A percentile compares a stretch with the other conserved stretches of the same genome.
Evolutionary conservation across 2,113 vertebrate species (phyloP).

Genomic region (Vanacampus margaritifer): DNA sequence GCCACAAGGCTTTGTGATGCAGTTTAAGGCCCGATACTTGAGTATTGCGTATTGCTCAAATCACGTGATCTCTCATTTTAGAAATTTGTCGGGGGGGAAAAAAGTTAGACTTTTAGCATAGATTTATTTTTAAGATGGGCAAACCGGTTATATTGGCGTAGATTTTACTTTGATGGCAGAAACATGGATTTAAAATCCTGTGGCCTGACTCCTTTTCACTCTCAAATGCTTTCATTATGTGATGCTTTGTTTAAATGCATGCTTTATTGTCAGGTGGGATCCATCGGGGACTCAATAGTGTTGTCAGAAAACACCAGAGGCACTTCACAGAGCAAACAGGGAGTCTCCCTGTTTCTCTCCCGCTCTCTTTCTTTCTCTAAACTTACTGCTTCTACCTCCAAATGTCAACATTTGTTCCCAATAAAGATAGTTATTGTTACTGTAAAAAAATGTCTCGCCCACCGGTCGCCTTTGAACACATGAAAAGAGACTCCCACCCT

Average conservation of each 20-base stretch:
- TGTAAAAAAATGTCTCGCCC: conserved; percentile 64
- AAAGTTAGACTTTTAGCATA: too few relatives aligned
- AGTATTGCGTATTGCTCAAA: conserved; percentile 61
- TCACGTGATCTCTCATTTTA: conserved; percentile 23
- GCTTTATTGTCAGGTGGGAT: conserved; percentile 83
- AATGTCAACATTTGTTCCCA: conserved; percentile 91
- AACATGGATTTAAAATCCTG: conserved; percentile 44
- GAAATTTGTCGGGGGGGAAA: neutral
- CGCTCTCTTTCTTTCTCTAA: conserved; percentile 43
- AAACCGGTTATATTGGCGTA: neutral
- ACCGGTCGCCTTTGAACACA: conserved; percentile 77
- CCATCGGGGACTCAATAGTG: conserved; percentile 67
- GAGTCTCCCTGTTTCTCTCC: conserved; percentile 31
- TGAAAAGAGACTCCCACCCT: conserved; percentile 71
- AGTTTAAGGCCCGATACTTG: conserved; percentile 62
- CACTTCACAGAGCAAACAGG: conserved; percentile 60
- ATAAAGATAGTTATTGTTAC: conserved; percentile 87
- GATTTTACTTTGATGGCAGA: conserved; percentile 18
- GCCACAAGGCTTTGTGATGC: conserved; percentile 38
- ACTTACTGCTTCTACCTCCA: conserved; percentile 63
- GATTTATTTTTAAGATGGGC: neutral
- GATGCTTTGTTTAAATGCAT: conserved; percentile 78
- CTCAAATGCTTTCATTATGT: conserved; percentile 68
- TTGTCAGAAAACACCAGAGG: conserved; percentile 75
- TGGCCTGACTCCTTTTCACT: conserved; percentile 38